These are phyloP conservation scores for Cheilosia grossa DNA, from an alignment of 2,888 invertebrate species.

Conservation along the genomic window DNA sequence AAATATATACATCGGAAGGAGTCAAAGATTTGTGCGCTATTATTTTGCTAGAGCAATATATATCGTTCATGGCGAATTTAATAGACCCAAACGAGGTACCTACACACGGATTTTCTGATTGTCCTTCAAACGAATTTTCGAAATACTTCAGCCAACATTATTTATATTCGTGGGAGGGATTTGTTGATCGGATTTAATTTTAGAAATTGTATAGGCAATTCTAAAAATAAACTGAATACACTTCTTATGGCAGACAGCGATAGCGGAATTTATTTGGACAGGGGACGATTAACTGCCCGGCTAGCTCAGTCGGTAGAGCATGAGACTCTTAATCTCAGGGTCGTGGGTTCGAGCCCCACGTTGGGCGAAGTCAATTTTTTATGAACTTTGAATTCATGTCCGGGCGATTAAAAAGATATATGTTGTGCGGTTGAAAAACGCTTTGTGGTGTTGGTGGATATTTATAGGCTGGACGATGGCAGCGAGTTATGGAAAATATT, in stretches of 20 bases:
- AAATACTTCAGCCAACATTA: too few relatives aligned
- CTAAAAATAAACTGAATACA: background rate
- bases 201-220: background rate
- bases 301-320: conserved; percentile 84
- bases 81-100: conserved; percentile 23
- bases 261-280: background rate
- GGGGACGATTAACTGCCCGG: conserved; percentile 78
- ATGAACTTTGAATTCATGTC: background rate
- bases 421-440: too few relatives aligned
- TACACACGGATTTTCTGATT: conserved; percentile 11
- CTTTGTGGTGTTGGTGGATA: background rate
- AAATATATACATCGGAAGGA: conserved; percentile 17
- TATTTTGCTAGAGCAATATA: conserved; percentile 25
- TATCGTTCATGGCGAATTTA: conserved; percentile 33
- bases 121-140: conserved; percentile 19
- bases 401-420: background rate
- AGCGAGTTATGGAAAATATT: too few relatives aligned
- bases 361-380: conserved; percentile 78
- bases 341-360: conserved; percentile 84
- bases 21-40: conserved; percentile 44
- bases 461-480: background rate
- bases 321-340: conserved; percentile 84
- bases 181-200: background rate
- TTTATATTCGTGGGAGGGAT: background rate
- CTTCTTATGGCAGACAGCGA: background rate